phyloP scores from a whole-genome alignment of 2,888 invertebrate genomes.

The Omphaloscelis lunosa region DNA sequence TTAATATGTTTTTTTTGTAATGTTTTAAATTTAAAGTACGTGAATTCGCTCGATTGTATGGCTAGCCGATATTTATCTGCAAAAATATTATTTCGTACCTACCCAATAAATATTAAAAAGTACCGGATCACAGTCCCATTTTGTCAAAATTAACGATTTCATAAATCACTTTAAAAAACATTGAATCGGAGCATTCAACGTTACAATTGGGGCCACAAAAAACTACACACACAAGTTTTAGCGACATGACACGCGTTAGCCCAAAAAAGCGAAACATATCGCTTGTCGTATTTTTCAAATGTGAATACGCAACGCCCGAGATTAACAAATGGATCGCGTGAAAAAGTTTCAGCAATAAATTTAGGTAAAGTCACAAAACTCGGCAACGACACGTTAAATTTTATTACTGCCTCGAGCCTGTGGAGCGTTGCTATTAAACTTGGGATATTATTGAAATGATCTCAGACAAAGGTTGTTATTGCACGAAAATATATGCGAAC shows the following conservation, averaged over 20 bases:
- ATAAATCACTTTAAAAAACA: constrained; percentile 48
- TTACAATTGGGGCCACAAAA: constrained; percentile 56
- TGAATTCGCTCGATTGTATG: background rate
- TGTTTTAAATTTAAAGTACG: too few relatives aligned
- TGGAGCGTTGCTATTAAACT: constrained; percentile 84
- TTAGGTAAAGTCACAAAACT: constrained; percentile 83
- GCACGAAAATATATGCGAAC: constrained; percentile 76
- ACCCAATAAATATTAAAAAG: constrained; percentile 12
- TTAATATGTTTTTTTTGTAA: background rate
- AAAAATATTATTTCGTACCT: background rate
- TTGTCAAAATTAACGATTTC: constrained; percentile 41
- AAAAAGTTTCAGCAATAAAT: constrained; percentile 86
- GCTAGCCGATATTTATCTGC: background rate
- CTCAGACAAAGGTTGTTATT: constrained; percentile 82
- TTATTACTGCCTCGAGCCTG: constrained; percentile 83
- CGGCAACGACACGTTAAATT: constrained; percentile 85
- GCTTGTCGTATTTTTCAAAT: constrained; percentile 74
- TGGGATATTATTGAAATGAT: constrained; percentile 88
- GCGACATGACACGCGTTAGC: constrained; percentile 41
- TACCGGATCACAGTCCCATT: constrained; percentile 14
- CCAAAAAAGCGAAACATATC: constrained; percentile 66
- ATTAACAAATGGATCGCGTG: constrained; percentile 85
- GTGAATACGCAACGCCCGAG: constrained; percentile 74
- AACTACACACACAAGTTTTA: constrained; percentile 54
- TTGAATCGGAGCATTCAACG: constrained; percentile 20